Evolutionary conservation across 2,113 vertebrate species (phyloP).

Genomic region (Morone saxatilis): DNA sequence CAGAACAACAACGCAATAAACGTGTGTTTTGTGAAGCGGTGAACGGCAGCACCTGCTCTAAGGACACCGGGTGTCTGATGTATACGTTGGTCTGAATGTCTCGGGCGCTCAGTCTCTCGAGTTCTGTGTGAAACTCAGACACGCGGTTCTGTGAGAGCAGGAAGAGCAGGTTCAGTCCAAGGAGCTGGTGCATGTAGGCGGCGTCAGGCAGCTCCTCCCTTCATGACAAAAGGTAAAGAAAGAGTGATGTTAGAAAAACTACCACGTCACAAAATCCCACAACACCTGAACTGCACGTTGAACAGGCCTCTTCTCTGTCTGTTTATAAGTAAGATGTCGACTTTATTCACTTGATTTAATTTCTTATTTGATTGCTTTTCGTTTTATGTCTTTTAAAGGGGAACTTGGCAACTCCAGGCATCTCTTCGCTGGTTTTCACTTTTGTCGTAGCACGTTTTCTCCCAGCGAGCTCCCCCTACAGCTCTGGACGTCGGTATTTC

Average conservation of each 20-base stretch:
- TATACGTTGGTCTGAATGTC: constrained; percentile 96
- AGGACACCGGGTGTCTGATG: constrained; percentile 95
- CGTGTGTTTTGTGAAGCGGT: neutral
- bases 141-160: constrained; percentile 96
- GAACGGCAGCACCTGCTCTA: constrained; percentile 84
- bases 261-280: too few relatives aligned
- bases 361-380: too few relatives aligned
- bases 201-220: constrained; percentile 93
- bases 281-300: too few relatives aligned
- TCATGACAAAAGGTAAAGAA: neutral
- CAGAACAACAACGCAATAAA: neutral
- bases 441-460: too few relatives aligned
- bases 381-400: too few relatives aligned
- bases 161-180: constrained; percentile 95
- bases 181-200: constrained; percentile 92
- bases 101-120: constrained; percentile 92
- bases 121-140: constrained; percentile 96
- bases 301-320: too few relatives aligned
- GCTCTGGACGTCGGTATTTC: too few relatives aligned
- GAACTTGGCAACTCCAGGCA: too few relatives aligned
- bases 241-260: neutral
- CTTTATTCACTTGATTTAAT: too few relatives aligned
- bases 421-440: too few relatives aligned
- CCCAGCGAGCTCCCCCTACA: too few relatives aligned
- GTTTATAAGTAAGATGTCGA: too few relatives aligned